phyloP scores from a whole-genome alignment of 2,797 vertebrate species.

The Trachurus trachurus region DNA sequence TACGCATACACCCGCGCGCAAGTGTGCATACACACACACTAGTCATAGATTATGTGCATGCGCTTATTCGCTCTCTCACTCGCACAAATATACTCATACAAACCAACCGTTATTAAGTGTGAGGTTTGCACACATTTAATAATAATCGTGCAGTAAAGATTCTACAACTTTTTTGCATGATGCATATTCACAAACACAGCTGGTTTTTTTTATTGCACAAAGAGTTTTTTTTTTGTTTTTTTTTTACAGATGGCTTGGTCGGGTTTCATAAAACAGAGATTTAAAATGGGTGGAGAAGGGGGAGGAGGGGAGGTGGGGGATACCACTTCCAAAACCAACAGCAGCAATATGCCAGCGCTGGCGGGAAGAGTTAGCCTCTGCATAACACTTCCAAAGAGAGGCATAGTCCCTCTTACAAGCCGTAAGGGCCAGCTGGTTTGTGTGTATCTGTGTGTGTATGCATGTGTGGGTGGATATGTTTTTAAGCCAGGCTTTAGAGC shows the following conservation, averaged over 20 bases:
- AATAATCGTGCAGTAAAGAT: slow-evolving; percentile 28
- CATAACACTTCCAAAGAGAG: slow-evolving; percentile 81
- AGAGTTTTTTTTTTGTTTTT: slow-evolving; percentile 47
- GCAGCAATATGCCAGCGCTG: slow-evolving; percentile 66
- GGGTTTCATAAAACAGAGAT: slow-evolving; percentile 57
- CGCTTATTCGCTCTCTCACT: slow-evolving; percentile 10
- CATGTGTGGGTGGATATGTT: slow-evolving; percentile 66
- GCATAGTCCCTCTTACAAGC: slow-evolving; percentile 73
- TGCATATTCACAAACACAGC: slow-evolving; percentile 42
- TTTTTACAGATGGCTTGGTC: slow-evolving; percentile 51
- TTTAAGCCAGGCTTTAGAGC: slow-evolving; percentile 65
- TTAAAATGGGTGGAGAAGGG: slow-evolving; percentile 49
- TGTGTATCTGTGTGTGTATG: slow-evolving; percentile 37
- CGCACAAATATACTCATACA: slow-evolving; percentile 21
- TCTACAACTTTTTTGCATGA: slow-evolving; percentile 39
- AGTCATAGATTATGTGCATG: slow-evolving; percentile 39
- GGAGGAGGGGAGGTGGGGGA: slow-evolving; percentile 15
- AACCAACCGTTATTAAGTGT: slow-evolving; percentile 31
- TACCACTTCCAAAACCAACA: slow-evolving; percentile 72
- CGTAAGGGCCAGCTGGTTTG: slow-evolving; percentile 57
- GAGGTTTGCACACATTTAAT: slow-evolving; percentile 46
- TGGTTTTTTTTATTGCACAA: slow-evolving; percentile 20
- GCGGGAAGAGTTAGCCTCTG: slow-evolving; percentile 78
- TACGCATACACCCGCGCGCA: slow-evolving; percentile 21
- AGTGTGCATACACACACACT: slow-evolving; percentile 18